Evolutionary conservation across 2,888 invertebrate species (phyloP).

Genomic region (Miltochrista miniata): DNA sequence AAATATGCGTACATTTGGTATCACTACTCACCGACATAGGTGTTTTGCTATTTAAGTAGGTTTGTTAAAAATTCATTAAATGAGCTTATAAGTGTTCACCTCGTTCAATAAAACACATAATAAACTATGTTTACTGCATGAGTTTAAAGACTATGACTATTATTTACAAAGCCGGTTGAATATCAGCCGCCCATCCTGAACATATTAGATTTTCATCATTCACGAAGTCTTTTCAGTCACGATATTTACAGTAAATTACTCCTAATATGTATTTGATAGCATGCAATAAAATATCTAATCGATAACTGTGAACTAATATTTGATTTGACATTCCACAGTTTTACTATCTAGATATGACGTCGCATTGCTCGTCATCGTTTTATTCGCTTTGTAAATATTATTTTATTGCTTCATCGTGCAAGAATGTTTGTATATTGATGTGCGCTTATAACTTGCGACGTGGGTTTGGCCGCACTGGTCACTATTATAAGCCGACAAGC

Average conservation of each 20-base stretch:
- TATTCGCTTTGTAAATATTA: not conserved
- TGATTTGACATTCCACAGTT: not conserved
- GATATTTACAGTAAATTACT: not conserved
- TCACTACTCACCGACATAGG: no score
- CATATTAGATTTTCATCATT: no score
- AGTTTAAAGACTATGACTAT: no score
- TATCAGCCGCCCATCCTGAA: no score
- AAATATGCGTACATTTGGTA: not conserved
- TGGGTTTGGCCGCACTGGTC: constrained; percentile 24
- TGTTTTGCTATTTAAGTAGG: no score
- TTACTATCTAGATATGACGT: not conserved
- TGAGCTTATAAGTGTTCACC: no score
- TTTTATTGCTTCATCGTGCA: constrained; percentile 1
- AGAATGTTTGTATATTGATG: not conserved
- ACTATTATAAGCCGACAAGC: constrained; percentile 45
- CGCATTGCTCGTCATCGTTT: not conserved
- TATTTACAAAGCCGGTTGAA: no score
- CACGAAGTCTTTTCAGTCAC: no score
- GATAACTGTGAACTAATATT: not conserved
- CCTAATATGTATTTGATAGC: not conserved
- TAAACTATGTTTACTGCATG: no score
- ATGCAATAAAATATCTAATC: not conserved
- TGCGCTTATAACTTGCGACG: constrained; percentile 27
- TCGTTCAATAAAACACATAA: no score
- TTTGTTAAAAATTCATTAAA: no score